Percentiles rank a stretch among this genome's conserved stretches.
phyloP scores from a whole-genome alignment of 2,888 invertebrate species.

The Oligia fasciuncula region DNA sequence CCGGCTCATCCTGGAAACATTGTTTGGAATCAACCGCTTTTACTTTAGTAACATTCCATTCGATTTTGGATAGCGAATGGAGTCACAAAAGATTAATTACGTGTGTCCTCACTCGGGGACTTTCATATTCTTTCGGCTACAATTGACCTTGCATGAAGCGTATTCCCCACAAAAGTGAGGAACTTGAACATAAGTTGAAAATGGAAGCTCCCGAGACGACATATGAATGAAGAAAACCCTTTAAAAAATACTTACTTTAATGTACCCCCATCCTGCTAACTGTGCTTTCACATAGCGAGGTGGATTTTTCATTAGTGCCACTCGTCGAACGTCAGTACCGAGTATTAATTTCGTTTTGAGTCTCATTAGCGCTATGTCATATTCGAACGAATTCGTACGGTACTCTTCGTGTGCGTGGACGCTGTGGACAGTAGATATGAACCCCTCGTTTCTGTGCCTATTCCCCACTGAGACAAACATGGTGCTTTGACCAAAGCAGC shows the following conservation, averaged over 20 bases:
- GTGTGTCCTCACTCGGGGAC: background rate
- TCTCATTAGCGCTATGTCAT: constrained; percentile 31
- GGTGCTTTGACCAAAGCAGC: background rate
- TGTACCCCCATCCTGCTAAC: constrained; percentile 32
- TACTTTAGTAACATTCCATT: background rate
- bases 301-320: constrained; percentile 11
- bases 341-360: constrained; percentile 1
- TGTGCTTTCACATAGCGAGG: background rate
- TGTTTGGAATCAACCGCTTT: background rate
- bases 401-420: background rate
- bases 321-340: background rate
- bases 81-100: background rate
- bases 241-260: constrained; percentile 15
- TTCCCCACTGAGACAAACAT: constrained; percentile 6
- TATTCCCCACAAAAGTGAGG: background rate
- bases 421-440: background rate
- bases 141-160: background rate
- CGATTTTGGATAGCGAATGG: background rate
- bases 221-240: background rate
- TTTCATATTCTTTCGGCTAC: background rate
- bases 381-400: accelerated
- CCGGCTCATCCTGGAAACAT: background rate
- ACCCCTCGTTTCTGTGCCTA: background rate
- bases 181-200: background rate
- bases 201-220: background rate